Evolutionary conservation across 2,888 invertebrate genomes (phyloP).

Genomic region (Macropis europaea): DNA sequence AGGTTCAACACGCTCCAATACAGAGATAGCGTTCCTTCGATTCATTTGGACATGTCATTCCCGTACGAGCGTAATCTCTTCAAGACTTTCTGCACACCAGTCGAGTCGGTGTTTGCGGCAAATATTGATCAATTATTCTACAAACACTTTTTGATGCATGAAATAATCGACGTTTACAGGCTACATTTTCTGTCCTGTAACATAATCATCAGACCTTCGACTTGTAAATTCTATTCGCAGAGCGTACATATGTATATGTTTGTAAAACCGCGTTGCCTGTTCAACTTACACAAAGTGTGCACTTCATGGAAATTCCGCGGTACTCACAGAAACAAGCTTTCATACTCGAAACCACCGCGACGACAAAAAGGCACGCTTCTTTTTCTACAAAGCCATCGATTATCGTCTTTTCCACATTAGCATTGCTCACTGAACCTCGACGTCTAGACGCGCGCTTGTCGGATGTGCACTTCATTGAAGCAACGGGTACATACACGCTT

Average conservation of each 20-base stretch:
- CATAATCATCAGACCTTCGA: too few relatives aligned
- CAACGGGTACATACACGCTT: slow-evolving; percentile 25
- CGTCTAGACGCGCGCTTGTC: slow-evolving; percentile 54
- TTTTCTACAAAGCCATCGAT: slow-evolving; percentile 33
- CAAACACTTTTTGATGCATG: background rate
- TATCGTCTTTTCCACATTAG: slow-evolving; percentile 49
- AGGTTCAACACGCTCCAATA: slow-evolving; percentile 26
- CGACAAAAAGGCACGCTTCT: slow-evolving; percentile 13
- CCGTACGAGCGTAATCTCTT: background rate
- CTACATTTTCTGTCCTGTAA: too few relatives aligned
- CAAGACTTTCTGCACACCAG: background rate
- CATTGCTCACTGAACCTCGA: slow-evolving; percentile 51
- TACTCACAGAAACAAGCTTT: background rate
- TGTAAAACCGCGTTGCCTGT: too few relatives aligned
- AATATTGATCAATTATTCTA: slow-evolving; percentile 36
- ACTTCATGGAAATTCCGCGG: too few relatives aligned
- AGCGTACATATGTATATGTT: too few relatives aligned
- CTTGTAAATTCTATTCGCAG: too few relatives aligned
- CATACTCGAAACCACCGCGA: background rate
- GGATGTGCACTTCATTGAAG: slow-evolving; percentile 62
- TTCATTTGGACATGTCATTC: background rate
- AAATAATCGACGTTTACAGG: background rate
- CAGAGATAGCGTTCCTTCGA: background rate
- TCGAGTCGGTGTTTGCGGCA: slow-evolving; percentile 28
- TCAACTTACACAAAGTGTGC: too few relatives aligned